Evolutionary conservation across 2,113 vertebrate genomes (phyloP), one percentile per base, ranked within the genome.

Genomic region (Columba livia): DNA sequence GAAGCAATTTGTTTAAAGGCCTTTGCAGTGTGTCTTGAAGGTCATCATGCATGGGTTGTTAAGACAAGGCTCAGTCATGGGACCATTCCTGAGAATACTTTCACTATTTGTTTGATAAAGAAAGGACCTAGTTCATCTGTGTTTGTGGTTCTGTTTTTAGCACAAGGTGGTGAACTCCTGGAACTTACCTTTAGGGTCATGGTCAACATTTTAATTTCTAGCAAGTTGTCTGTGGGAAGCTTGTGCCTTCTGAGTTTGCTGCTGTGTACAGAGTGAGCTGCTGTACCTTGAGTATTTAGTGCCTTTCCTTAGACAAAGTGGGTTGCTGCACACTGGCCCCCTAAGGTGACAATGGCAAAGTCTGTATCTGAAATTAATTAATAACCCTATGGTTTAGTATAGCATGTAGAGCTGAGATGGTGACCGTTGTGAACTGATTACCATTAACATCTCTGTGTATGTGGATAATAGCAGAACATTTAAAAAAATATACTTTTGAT

Each of bases 41-140:
- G 93, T 95, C 91, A 88, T 84, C 93, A 88, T 80, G 94, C 94
- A 78, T 96, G 90, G 88, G 31, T 92, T 96, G 88, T 94, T 96
- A 91, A 91, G 89, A 79, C 81, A 89, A 93, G 93, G 67, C 94
- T 79, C 82, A 90, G 94, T 96, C 93, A 96, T 94, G 95, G 91
- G 94, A 92, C 90, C 80, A 67, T 89, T 96, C 79, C 83, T 54
- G n/a, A 95, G 79, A 83, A 48, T 71, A 88, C 78, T 95, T 94
- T 90, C 95, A 54, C 89, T 93, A 67, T 86, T 94, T 95, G 44
- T 54, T 81, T 93, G 86, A 94, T 94, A 87, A 96, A 96, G 88
- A 93, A 94, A 95, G 58, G 70, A 77, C 82, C 85, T 91, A 77
- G 54, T 54, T 85, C 61, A 75, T 71, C 95, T 85, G 29, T 8